These are phyloP conservation scores for Dynastes grantii DNA, from an alignment of 2,888 invertebrate species.

Conservation along the genomic window DNA sequence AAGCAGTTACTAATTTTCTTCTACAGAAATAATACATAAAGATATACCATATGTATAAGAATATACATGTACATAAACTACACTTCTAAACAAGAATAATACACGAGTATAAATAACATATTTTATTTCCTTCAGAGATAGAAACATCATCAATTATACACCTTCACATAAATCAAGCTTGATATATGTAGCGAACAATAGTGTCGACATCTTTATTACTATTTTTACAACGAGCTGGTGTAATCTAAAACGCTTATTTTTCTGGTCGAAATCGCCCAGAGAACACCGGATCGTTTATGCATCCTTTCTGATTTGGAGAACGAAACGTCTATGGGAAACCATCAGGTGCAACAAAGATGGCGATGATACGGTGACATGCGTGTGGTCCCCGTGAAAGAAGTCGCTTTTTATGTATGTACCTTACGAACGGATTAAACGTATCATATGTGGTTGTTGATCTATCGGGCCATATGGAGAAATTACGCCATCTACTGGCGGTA, in stretches of 20 bases:
- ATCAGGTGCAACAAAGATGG: background rate
- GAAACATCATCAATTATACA: background rate
- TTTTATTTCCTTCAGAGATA: background rate
- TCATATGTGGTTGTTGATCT: background rate
- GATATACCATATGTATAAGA: too few species aligned
- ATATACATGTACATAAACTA: too few species aligned
- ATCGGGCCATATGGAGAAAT: too few species aligned
- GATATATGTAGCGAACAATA: slow-evolving; percentile 15
- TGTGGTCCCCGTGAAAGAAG: slow-evolving; percentile 5
- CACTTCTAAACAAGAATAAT: too few species aligned
- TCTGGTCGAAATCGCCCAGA: background rate
- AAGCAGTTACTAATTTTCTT: too few species aligned
- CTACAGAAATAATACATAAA: too few species aligned
- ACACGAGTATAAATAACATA: background rate
- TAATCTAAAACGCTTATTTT: slow-evolving; percentile 26
- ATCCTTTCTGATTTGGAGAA: background rate
- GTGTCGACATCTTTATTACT: slow-evolving; percentile 25
- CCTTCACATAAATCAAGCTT: background rate
- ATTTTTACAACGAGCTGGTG: slow-evolving; percentile 8
- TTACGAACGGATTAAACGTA: slow-evolving; percentile 6
- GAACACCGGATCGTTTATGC: slow-evolving; percentile 8
- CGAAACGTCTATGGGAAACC: background rate
- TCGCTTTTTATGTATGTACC: background rate
- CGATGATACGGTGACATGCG: background rate
- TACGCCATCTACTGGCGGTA: too few species aligned